These are phyloP conservation scores for Calameuta pallipes DNA, from an alignment of 2,888 invertebrate species.

Conservation along the genomic window DNA sequence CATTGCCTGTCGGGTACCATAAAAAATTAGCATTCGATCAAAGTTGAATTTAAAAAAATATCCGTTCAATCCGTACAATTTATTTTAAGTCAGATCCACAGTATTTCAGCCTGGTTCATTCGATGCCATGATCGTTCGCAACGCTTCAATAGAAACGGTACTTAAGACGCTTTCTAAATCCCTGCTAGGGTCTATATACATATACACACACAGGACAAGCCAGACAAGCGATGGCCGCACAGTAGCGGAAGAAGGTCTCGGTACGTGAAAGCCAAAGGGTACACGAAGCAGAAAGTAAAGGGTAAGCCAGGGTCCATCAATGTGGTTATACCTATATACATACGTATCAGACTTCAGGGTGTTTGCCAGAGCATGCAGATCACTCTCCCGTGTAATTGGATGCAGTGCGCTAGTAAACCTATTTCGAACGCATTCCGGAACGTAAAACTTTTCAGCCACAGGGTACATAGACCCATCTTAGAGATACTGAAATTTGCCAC, in stretches of 20 bases:
- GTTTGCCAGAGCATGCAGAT: slow-evolving; percentile 14
- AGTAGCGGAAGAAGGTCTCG: background rate
- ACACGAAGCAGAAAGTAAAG: background rate
- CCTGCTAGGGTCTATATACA: background rate
- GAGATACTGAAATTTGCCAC: background rate
- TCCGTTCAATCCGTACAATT: background rate
- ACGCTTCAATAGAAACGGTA: background rate
- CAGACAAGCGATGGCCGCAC: background rate
- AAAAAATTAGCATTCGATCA: background rate
- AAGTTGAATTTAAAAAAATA: background rate
- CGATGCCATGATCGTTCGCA: background rate
- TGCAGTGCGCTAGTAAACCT: slow-evolving; percentile 22
- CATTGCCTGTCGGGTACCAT: too few relatives aligned
- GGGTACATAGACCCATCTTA: background rate
- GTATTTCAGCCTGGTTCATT: background rate
- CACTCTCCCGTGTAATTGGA: slow-evolving; percentile 29
- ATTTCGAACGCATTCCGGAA: slow-evolving; percentile 19
- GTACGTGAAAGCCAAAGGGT: background rate
- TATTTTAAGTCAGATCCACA: background rate
- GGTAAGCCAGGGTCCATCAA: background rate
- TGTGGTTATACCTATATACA: background rate
- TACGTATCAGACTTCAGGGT: slow-evolving; percentile 18
- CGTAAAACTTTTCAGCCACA: background rate
- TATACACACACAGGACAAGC: background rate
- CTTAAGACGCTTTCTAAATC: background rate